Evolutionary conservation across 2,888 invertebrate species (phyloP), one percentile per base, ranked within the genome.

Genomic region (Tromatobia lineatoria): DNA sequence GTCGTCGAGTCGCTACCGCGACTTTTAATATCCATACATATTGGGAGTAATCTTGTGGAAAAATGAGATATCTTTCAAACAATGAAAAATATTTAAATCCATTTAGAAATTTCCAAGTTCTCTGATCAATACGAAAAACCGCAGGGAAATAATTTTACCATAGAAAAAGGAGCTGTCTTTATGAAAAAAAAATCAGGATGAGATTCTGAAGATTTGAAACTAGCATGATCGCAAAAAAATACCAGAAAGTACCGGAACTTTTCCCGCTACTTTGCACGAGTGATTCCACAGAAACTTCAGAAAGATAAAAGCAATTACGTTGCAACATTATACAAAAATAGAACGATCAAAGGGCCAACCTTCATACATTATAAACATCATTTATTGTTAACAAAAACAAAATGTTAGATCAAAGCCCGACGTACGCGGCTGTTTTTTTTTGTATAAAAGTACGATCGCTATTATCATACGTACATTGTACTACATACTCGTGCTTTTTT

Each of bases 371-470:
- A 90, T 92, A 92, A 92, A 92, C 89, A 91, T 90, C 71, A 89
- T 92, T 92, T 92, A 91, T 91, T 92, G 80, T 89, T 91, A 92
- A 92, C 91, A 91, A 92, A 91, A 90, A 91, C 87, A 88, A 89
- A 89, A 90, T 87, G 88, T 89, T 89, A 89, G 89, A 87, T 90
- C 84, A 87, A 89, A 88, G 86, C 87, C 88, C 85, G 86, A 86
- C 88, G 89, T 87, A 88, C 88, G 88, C 87, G 83, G 87, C 90
- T 82, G 82, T 47, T 73, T 67, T 76, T n/a, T 70, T 54, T 89
- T 88, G 89, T 92, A 91, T 90, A 92, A 92, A 92, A 90, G 89
- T 90, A 83, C 83, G 87, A 85, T 87, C 89, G 90, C 91, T 88
- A 90, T 89, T 90, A 91, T 91, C 88, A 88, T 88, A 64, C 52